Conservation (phyloP, 2,797 vertebrate species). For the Echiichthys vipera region DNA sequence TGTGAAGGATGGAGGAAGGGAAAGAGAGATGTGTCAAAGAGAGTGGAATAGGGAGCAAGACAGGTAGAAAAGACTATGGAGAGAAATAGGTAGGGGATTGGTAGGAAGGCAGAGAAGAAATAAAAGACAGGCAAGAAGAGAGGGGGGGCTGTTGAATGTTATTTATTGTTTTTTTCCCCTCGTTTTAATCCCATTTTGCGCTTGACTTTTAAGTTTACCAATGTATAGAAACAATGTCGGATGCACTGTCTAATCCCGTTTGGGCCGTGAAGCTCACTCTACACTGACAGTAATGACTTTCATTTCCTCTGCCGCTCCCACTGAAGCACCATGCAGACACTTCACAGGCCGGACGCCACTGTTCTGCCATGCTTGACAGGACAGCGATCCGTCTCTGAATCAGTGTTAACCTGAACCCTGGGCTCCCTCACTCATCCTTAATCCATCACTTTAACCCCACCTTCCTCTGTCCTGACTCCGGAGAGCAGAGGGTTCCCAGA, state of each 20-base stretch:
- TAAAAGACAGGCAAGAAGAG: constrained; percentile 47
- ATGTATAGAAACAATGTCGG: constrained; percentile 86
- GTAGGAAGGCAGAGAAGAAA: constrained; percentile 54
- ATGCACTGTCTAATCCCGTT: constrained; percentile 86
- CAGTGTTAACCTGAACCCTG: constrained; percentile 63
- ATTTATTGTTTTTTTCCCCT: constrained; percentile 80
- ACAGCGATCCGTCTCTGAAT: constrained; percentile 61
- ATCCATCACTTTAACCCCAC: constrained; percentile 71
- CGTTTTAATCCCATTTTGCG: constrained; percentile 87
- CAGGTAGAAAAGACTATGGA: constrained; percentile 53
- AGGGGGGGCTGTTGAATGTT: constrained; percentile 75
- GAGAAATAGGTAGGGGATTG: constrained; percentile 63
- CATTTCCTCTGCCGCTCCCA: constrained; percentile 75
- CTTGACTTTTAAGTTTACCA: constrained; percentile 87
- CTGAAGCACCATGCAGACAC: constrained; percentile 67
- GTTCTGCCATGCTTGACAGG: constrained; percentile 69
- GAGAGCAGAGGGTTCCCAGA: constrained; percentile 29
- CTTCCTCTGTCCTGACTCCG: constrained; percentile 39
- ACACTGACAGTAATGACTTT: constrained; percentile 84
- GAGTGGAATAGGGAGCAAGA: constrained; percentile 47
- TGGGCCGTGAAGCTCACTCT: constrained; percentile 84
- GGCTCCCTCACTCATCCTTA: constrained; percentile 65
- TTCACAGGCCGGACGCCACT: constrained; percentile 71
- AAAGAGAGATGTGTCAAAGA: constrained; percentile 50
- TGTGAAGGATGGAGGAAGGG: constrained; percentile 55